Percentiles rank a stretch among this genome's conserved stretches.
Conservation (phyloP, 2,797 vertebrate genomes). For the Spea hammondii region DNA sequence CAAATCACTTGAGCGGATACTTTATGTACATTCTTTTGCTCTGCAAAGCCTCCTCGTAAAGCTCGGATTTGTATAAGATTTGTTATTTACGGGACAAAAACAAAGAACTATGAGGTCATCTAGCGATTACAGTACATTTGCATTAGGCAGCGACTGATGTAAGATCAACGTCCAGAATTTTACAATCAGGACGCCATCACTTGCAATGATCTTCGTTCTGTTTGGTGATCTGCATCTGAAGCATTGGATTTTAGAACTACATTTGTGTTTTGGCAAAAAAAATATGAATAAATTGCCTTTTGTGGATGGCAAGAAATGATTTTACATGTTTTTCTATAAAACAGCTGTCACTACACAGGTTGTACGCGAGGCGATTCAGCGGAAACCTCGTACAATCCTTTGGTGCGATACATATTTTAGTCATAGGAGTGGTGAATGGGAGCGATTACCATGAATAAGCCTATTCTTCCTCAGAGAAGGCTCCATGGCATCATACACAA, state of each 20-base stretch:
- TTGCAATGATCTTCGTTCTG: no score
- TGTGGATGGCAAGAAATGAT: no score
- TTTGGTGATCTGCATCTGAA: no score
- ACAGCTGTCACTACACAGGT: neutral
- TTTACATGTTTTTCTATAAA: no score
- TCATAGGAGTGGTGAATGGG: neutral
- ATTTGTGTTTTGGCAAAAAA: no score
- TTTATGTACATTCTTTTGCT: constrained; percentile 15
- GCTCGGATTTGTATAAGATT: constrained; percentile 8
- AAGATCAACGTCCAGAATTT: neutral
- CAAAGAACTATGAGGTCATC: constrained; percentile 16
- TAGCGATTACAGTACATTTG: constrained; percentile 14
- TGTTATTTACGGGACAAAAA: constrained; percentile 18
- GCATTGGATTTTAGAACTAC: no score
- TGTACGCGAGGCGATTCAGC: neutral
- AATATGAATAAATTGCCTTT: no score
- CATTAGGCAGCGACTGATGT: neutral
- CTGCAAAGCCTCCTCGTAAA: constrained; percentile 17
- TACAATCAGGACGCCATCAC: no score
- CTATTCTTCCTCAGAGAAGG: constrained; percentile 36
- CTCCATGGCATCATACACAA: constrained; percentile 45
- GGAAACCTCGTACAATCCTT: constrained; percentile 2
- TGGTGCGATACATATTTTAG: constrained; percentile 1
- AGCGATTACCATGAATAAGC: constrained; percentile 35
- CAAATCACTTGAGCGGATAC: constrained; percentile 31